Base-by-base conservation (phyloP, 2,888 invertebrate genomes). In the Abrostola tripartita region DNA sequence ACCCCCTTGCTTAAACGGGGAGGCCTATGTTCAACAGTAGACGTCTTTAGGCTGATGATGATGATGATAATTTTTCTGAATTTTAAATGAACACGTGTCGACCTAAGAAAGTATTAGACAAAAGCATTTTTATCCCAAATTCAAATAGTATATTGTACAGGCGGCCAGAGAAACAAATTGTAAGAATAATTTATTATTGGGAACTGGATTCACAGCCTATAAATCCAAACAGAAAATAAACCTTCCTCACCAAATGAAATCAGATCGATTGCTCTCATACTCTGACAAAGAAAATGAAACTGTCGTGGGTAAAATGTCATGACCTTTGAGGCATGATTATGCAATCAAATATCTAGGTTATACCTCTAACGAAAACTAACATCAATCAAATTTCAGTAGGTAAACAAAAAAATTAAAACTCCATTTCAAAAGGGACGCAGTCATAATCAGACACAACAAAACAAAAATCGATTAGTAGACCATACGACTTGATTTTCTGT, bases 191-290 rank as follows among this genome's bases (percentile, higher is more conserved):
- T 76, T 70, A 72, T 73, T 65, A 66, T 69, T 61, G 49, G 61
- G 61, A 53, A 68, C 76, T 77, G 66, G 67, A 68, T 68, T 72
- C 68, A 58, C 60, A 61, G 67, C 50, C 70, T 61, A 70, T 76
- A 76, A 79, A 78, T 76, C 55, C 60, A 61, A 79, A 68, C 59
- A 65, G 79, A 79, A 74, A 76, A 76, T 71, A 72, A 72, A 72
- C 60, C 63, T 65, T 78, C 65, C 53, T 51, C 52, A 62, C 57
- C 24, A 41, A 59, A 61, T 53, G 44, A 42, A 69, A 79, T 65
- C 68, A 52, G 62, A 65, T 55, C 76, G 50, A 64, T 69, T 58
- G 68, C 67, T 64, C 41, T 62, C 61, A 70, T 44, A 68, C 56
- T 57, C 61, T 69, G 58, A 71, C 55, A 69, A 50, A 61, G 47